Evolutionary conservation across 2,888 invertebrate genomes (phyloP).

Genomic region (Gasteruption jaculator): DNA sequence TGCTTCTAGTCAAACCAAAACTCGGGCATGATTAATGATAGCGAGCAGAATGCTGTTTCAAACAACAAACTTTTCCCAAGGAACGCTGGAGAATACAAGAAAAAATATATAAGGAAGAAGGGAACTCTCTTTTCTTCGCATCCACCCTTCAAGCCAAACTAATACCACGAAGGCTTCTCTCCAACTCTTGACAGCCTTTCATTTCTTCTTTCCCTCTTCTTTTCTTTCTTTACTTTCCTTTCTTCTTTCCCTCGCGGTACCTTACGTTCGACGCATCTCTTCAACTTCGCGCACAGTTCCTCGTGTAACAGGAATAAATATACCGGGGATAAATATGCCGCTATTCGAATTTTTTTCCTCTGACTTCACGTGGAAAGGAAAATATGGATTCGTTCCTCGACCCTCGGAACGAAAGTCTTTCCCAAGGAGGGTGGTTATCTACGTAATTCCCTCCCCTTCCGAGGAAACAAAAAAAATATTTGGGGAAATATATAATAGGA

Average conservation of each 20-base stretch:
- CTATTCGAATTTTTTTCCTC: no score
- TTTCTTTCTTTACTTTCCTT: conserved; percentile 22
- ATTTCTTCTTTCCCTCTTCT: conserved; percentile 33
- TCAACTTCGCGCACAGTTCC: conserved; percentile 12
- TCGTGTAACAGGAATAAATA: no score
- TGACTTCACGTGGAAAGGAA: no score
- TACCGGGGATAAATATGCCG: no score
- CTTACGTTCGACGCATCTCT: background rate
- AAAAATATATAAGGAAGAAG: conserved; percentile 50
- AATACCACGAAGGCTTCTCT: conserved; percentile 32
- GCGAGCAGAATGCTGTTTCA: conserved; percentile 57
- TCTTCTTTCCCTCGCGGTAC: conserved; percentile 13
- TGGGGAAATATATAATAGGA: no score
- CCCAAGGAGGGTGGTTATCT: no score
- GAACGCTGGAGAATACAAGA: conserved; percentile 50
- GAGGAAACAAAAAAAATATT: no score
- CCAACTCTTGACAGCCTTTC: conserved; percentile 42
- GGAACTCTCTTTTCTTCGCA: conserved; percentile 46
- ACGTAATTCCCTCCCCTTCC: no score
- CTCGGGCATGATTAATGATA: conserved; percentile 60
- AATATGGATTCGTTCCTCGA: no score
- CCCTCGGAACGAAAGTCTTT: no score
- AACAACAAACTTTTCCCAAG: conserved; percentile 64
- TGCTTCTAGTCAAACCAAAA: conserved; percentile 51
- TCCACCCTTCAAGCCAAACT: conserved; percentile 42